A percentile compares a stretch with the other conserved stretches of the same genome.
These are phyloP conservation scores for Girardia tigrina DNA, from an alignment of 2,888 invertebrate species.

Conservation along the genomic window DNA sequence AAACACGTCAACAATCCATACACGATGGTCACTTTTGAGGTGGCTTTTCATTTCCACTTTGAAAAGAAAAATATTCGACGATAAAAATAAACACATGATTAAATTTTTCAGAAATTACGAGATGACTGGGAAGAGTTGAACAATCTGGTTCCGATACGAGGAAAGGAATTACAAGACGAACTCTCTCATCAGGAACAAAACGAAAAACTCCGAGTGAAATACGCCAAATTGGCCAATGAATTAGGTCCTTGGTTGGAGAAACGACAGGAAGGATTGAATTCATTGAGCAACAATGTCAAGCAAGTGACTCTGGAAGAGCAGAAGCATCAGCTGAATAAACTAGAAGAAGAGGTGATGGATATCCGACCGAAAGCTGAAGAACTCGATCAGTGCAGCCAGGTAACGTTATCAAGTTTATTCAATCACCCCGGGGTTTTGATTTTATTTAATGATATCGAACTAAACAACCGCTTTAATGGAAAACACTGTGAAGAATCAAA, in stretches of 20 bases:
- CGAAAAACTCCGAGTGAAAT: slow-evolving; percentile 86
- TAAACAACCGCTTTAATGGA: too few species aligned
- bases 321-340: background rate
- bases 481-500: too few species aligned
- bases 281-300: background rate
- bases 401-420: too few species aligned
- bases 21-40: slow-evolving; percentile 19
- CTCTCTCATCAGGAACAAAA: slow-evolving; percentile 86
- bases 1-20: slow-evolving; percentile 32
- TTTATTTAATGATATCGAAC: too few species aligned
- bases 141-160: slow-evolving; percentile 85
- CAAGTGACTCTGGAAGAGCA: slow-evolving; percentile 21
- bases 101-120: background rate
- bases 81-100: background rate
- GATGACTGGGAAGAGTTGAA: slow-evolving; percentile 73
- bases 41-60: background rate
- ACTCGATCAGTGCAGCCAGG: slow-evolving; percentile 8
- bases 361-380: background rate
- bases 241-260: slow-evolving; percentile 99
- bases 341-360: slow-evolving; percentile 21
- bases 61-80: too few species aligned
- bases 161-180: slow-evolving; percentile 82
- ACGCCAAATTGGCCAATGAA: slow-evolving; percentile 93
- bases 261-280: slow-evolving; percentile 42
- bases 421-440: too few species aligned